Evolutionary conservation across 2,888 invertebrate genomes (phyloP), one percentile per base, ranked within the genome.

Genomic region (Parelbella ahira): DNA sequence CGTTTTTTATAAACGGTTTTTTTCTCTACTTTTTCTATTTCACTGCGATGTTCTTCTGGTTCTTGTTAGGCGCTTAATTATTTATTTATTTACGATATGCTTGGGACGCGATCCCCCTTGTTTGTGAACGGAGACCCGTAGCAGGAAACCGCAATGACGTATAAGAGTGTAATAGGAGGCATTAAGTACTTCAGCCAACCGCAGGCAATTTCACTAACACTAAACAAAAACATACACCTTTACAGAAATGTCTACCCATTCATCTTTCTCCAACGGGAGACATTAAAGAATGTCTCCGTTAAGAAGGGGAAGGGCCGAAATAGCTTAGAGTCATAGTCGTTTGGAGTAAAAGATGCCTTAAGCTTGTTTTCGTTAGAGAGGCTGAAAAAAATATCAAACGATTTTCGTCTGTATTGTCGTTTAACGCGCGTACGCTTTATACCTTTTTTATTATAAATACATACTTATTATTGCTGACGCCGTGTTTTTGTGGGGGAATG

Each of bases 241-340:
- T 77, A 76, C 78, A 79, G 82, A 84, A 84, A 86, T 83, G 81
- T 76, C 63, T 76, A 68, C 70, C 80, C 83, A 86, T 87, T 82
- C 81, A 78, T 87, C 86, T 86, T 84, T 82, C 80, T 76, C 69
- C 73, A 77, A 73, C 68, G 66, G 65, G 70, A 74, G 81, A 82
- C 83, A 75, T 81, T 83, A 82, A 84, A 84, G 76, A 86, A 86
- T 86, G 84, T 82, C 79, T 69, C 73, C 66, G 76, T 76, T 76
- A 79, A 77, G 66, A 59, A 81, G 75, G 81, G 83, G 77, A 80
- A 81, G 75, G 82, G 74, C 73, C 69, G 53, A 56, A 56, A 63
- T 62, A 60, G 56, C 53, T 65, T 69, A 76, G 72, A 72, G 62
- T 69, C 72, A 79, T 67, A 76, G 56, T 80, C 63, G 72, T 60